Conservation (phyloP, 1,140 invertebrate genomes). For the Eufriesea mexicana region DNA sequence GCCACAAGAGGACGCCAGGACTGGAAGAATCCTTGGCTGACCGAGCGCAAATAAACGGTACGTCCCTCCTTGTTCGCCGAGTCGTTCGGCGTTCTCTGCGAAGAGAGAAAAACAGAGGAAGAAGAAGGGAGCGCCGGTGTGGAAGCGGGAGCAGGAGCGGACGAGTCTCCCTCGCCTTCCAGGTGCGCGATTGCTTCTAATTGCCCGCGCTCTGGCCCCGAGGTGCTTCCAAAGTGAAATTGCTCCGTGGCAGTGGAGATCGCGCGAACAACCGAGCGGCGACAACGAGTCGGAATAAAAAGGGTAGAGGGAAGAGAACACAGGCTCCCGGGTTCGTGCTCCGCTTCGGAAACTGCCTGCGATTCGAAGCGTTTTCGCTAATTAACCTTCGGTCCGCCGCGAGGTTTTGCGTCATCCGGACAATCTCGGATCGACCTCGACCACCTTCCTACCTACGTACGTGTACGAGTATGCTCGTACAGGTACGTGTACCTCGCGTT, state of each 20-base stretch:
- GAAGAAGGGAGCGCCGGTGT: neutral
- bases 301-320: slow-evolving; percentile 17
- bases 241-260: slow-evolving; percentile 36
- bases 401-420: slow-evolving; percentile 33
- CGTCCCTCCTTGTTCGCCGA: neutral
- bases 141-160: neutral
- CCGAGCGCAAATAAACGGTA: slow-evolving; percentile 37
- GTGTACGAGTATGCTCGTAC: neutral
- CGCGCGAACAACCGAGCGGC: neutral
- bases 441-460: neutral
- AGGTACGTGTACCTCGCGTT: neutral
- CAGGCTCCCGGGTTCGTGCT: slow-evolving; percentile 29
- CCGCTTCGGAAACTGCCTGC: slow-evolving; percentile 27
- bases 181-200: slow-evolving; percentile 71
- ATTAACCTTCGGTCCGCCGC: slow-evolving; percentile 54
- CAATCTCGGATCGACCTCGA: neutral
- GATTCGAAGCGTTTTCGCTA: slow-evolving; percentile 62
- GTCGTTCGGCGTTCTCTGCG: slow-evolving; percentile 3
- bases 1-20: neutral
- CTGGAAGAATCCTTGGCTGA: slow-evolving; percentile 29
- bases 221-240: slow-evolving; percentile 66
- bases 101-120: slow-evolving; percentile 33
- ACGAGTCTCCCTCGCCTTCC: slow-evolving; percentile 58
- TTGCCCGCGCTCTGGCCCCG: slow-evolving; percentile 56
- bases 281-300: slow-evolving; percentile 41